Percentiles rank a stretch among this genome's conserved stretches.
Evolutionary conservation across 2,888 invertebrate species (phyloP).

Genomic region (Choristoneura rosaceana): DNA sequence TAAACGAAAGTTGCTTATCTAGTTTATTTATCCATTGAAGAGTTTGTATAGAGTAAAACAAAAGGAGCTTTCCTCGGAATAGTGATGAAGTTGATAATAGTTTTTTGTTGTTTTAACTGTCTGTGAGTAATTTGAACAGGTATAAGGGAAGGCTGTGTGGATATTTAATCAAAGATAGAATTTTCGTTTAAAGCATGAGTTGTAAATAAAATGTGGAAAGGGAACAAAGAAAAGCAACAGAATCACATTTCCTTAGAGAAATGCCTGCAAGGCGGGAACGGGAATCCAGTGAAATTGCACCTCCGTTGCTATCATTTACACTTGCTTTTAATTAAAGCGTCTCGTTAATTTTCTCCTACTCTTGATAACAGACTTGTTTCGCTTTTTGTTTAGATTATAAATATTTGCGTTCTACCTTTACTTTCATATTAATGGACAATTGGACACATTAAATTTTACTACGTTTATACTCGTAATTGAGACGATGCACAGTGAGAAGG

Average conservation of each 20-base stretch:
- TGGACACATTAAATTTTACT: not conserved
- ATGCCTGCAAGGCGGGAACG: constrained; percentile 5
- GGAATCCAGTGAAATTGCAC: constrained; percentile 19
- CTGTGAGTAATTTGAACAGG: constrained; percentile 50
- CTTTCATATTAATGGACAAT: not conserved
- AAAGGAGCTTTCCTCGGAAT: constrained; percentile 45
- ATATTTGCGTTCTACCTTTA: not conserved
- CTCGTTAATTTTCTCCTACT: constrained; percentile 32
- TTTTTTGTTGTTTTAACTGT: constrained; percentile 42
- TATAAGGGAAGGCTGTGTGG: not conserved
- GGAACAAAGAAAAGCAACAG: constrained; percentile 6
- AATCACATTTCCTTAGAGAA: constrained; percentile 24
- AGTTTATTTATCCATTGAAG: constrained; percentile 55
- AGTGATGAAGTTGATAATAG: constrained; percentile 50
- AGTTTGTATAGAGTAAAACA: constrained; percentile 52
- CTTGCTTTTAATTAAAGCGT: constrained; percentile 38
- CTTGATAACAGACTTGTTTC: constrained; percentile 27
- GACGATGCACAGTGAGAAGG: too few species aligned
- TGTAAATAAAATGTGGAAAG: constrained; percentile 4
- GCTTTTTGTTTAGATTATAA: constrained; percentile 22
- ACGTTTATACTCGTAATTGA: too few species aligned
- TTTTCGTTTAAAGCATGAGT: not conserved
- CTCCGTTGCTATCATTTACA: constrained; percentile 32
- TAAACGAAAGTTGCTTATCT: constrained; percentile 46
- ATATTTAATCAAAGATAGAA: constrained; percentile 28